Conservation (phyloP, 2,797 vertebrate genomes). For the Mionectes olivaceus region DNA sequence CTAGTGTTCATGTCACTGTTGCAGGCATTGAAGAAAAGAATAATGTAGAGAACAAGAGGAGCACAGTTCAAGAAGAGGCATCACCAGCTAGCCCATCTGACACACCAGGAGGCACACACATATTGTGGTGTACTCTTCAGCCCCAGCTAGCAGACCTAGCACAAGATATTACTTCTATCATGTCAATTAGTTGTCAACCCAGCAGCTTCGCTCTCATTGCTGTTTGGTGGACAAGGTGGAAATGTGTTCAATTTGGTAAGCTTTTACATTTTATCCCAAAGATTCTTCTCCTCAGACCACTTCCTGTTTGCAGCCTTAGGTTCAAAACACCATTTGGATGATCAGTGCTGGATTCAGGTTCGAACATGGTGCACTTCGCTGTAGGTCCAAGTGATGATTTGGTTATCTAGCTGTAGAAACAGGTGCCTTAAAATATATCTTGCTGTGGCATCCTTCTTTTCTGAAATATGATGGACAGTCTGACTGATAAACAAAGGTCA, state of each 20-base stretch:
- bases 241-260: background rate
- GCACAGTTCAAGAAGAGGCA: background rate
- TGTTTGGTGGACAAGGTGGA: background rate
- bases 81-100: background rate
- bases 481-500: background rate
- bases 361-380: background rate
- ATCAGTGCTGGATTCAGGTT: background rate
- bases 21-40: background rate
- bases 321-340: background rate
- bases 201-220: background rate
- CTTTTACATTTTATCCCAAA: background rate
- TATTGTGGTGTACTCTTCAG: fast-evolving
- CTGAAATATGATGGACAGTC: background rate
- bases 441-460: background rate
- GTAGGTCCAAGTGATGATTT: background rate
- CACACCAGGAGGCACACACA: background rate
- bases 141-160: background rate
- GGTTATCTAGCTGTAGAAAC: background rate
- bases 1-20: fast-evolving
- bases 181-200: fast-evolving
- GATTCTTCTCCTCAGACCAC: background rate
- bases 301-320: background rate
- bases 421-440: background rate
- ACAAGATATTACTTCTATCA: background rate
- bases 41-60: background rate